phyloP scores from a whole-genome alignment of 2,797 vertebrate species.

The Enoplosus armatus region DNA sequence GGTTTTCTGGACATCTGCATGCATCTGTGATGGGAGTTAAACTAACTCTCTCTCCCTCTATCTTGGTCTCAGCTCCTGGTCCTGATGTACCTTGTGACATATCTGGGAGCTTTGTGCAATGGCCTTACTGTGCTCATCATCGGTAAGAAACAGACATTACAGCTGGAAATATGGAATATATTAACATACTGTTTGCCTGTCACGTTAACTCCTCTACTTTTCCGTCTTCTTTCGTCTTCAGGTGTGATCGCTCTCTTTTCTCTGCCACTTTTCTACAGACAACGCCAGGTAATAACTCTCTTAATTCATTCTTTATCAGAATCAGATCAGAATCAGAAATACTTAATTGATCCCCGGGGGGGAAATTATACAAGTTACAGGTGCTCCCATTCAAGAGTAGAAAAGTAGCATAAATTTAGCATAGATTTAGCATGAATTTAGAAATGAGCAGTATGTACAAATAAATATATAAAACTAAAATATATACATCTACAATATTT shows the following conservation, averaged over 20 bases:
- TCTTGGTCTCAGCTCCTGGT: constrained; percentile 85
- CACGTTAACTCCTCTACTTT: neutral
- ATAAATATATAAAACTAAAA: too few species aligned
- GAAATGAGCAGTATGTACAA: too few species aligned
- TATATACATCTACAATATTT: too few species aligned
- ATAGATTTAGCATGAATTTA: too few species aligned
- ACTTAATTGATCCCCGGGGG: too few species aligned
- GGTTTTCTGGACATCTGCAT: neutral
- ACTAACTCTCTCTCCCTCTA: constrained; percentile 23
- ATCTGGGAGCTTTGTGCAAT: constrained; percentile 90
- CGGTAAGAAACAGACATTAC: constrained; percentile 75
- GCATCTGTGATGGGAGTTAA: constrained; percentile 3
- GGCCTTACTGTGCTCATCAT: constrained; percentile 93
- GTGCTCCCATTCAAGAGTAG: too few species aligned
- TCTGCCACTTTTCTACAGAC: constrained; percentile 92
- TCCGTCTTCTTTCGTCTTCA: constrained; percentile 64
- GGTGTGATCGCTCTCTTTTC: constrained; percentile 92
- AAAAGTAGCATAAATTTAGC: too few species aligned
- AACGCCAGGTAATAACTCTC: constrained; percentile 86
- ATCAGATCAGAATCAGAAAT: too few species aligned
- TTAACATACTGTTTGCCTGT: neutral
- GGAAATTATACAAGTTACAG: too few species aligned
- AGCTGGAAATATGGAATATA: neutral
- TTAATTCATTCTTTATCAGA: neutral
- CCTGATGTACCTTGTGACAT: constrained; percentile 93